phyloP scores from a whole-genome alignment of 2,113 vertebrate genomes.

The Macroglossus sobrinus region DNA sequence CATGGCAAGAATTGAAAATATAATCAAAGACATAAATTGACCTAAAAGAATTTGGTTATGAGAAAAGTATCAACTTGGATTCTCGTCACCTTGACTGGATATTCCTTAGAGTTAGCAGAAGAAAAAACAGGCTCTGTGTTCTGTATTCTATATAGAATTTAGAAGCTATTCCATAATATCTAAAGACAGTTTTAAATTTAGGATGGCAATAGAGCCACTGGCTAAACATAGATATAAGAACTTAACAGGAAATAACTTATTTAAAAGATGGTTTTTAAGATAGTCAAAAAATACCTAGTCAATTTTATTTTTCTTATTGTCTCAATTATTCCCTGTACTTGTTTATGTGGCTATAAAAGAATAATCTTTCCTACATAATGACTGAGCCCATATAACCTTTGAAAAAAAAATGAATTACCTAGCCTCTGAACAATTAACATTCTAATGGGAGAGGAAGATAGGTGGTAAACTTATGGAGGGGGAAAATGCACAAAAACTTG shows the following conservation, averaged over 20 bases:
- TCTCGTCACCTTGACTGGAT: neutral
- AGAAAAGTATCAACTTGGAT: neutral
- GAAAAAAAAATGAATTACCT: neutral
- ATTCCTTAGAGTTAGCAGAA: neutral
- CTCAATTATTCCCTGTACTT: neutral
- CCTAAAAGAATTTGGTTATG: neutral
- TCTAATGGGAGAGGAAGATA: neutral
- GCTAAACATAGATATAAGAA: neutral
- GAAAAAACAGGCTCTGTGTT: neutral
- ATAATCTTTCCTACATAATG: neutral
- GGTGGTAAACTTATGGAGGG: neutral
- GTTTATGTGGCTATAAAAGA: neutral
- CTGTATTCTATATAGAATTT: neutral
- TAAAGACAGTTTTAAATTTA: conserved; percentile 39
- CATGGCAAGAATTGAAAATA: neutral
- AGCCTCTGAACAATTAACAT: neutral
- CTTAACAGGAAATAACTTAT: neutral
- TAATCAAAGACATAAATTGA: neutral
- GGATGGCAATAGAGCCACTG: neutral
- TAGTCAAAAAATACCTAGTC: neutral
- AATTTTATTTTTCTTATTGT: conserved; percentile 3
- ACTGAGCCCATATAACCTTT: neutral
- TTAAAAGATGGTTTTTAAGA: neutral
- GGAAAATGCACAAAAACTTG: neutral
- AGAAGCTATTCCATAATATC: neutral